These are phyloP conservation scores for Aporrectodea caliginosa DNA, from an alignment of 1,140 invertebrate genomes.

Conservation along the genomic window DNA sequence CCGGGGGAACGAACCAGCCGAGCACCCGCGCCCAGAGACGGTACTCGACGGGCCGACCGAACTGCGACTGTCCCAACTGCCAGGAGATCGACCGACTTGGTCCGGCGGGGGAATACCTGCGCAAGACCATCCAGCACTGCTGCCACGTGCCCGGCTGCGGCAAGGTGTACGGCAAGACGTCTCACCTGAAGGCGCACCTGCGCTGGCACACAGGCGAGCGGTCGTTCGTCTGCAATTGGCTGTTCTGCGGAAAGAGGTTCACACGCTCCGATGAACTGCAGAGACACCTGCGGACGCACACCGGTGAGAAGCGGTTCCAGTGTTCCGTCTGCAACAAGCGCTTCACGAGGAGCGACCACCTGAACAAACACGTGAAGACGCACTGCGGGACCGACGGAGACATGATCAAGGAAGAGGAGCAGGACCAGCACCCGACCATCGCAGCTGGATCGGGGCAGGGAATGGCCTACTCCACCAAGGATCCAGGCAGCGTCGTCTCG, in stretches of 20 bases:
- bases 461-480: no score
- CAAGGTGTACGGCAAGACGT: slow-evolving; percentile 81
- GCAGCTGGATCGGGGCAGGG: no score
- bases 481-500: no score
- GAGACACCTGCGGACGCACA: slow-evolving; percentile 81
- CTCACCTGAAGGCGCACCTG: slow-evolving; percentile 68
- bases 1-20: not conserved
- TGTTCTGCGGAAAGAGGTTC: slow-evolving; percentile 82
- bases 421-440: no score
- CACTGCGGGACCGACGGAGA: slow-evolving; percentile 58
- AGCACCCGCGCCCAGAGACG: slow-evolving; percentile 40
- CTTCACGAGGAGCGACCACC: slow-evolving; percentile 77
- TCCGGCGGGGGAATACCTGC: slow-evolving; percentile 74
- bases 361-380: slow-evolving; percentile 54
- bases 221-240: slow-evolving; percentile 71
- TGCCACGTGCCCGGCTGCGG: slow-evolving; percentile 96
- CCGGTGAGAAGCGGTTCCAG: slow-evolving; percentile 90
- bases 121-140: slow-evolving; percentile 96
- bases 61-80: slow-evolving; percentile 97
- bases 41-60: slow-evolving; percentile 64
- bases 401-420: not conserved
- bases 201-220: slow-evolving; percentile 57
- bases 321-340: slow-evolving; percentile 79
- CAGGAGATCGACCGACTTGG: slow-evolving; percentile 85
- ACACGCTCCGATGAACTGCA: slow-evolving; percentile 91